Evolutionary conservation across 2,888 invertebrate species (phyloP), one percentile per base, ranked within the genome.

Genomic region (Drosophila prolongata): DNA sequence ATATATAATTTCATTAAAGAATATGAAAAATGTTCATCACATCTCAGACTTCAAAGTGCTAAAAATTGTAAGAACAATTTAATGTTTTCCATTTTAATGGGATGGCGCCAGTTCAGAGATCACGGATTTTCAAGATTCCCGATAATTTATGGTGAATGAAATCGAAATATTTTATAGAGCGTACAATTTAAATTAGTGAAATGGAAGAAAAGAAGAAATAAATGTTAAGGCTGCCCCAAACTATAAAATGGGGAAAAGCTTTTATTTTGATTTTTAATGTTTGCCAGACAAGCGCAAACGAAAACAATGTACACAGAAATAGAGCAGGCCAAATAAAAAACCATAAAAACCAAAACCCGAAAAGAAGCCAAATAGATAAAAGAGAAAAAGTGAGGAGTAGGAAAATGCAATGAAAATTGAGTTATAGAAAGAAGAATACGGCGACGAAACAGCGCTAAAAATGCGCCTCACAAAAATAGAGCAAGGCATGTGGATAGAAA

Each of bases 401-500:
- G 43, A 54, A 65, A 77, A 70, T 75, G 77, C 74, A 81, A 56
- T 72, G 70, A 77, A 86, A 81, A 81, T 86, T 81, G 75, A 83
- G 87, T 79, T 86, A 79, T 80, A 80, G 77, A 71, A 75, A 67
- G 64, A 68, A 66, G 65, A 74, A 69, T 66, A 53, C 46, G 50
- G 30, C 40, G 46, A 40, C 66, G 72, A 73, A 68, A 74, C 68
- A 75, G 75, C 89, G 83, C 83, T 78, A 79, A 86, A 83, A 77
- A 88, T 82, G 83, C 87, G 64, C 70, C 55, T 58, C 60, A 87
- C 81, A 75, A 76, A 85, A 85, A 85, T 89, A 85, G 89, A 85
- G 80, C 84, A 73, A 76, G 72, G 64, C 85, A 72, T 84, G 87
- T 80, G 66, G 54, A 67, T 67, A 71, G 75, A 87, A 82, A 85